Percentiles rank a stretch among this genome's conserved stretches.
Conservation (phyloP, 2,113 vertebrate genomes). For the Plecotus auritus region DNA sequence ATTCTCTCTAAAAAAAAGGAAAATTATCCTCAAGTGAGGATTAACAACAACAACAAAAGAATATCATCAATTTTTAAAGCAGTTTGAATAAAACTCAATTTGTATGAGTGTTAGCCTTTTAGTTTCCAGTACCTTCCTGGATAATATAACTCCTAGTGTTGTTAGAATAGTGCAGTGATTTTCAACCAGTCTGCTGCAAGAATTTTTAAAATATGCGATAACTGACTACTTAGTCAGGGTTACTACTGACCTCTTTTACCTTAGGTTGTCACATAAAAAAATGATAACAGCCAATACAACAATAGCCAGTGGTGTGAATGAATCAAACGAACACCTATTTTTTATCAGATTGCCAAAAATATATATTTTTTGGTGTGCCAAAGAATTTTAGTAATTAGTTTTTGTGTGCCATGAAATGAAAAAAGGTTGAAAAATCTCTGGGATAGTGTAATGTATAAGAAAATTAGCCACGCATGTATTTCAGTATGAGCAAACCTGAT, state of each 20-base stretch:
- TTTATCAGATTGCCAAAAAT: neutral
- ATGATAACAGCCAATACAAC: neutral
- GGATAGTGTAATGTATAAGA: neutral
- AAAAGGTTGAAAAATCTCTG: neutral
- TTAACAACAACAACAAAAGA: neutral
- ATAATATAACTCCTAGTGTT: neutral
- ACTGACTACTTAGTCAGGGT: neutral
- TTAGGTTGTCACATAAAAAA: neutral
- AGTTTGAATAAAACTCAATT: neutral
- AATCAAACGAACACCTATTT: neutral
- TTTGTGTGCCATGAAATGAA: neutral
- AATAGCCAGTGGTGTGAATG: neutral
- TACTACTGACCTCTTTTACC: neutral
- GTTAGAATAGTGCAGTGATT: neutral
- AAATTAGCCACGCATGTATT: neutral
- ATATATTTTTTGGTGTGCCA: neutral
- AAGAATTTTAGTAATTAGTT: neutral
- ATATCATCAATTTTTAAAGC: slow-evolving; percentile 12
- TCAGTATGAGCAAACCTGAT: neutral
- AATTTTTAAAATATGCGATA: neutral
- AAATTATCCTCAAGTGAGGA: no score
- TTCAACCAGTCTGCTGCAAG: neutral
- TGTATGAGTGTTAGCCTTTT: neutral
- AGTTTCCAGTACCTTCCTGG: neutral
- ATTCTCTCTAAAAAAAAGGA: no score